phyloP scores from a whole-genome alignment of 53 echinoderm and acorn worm genomes.

The Holothuria scabra region DNA sequence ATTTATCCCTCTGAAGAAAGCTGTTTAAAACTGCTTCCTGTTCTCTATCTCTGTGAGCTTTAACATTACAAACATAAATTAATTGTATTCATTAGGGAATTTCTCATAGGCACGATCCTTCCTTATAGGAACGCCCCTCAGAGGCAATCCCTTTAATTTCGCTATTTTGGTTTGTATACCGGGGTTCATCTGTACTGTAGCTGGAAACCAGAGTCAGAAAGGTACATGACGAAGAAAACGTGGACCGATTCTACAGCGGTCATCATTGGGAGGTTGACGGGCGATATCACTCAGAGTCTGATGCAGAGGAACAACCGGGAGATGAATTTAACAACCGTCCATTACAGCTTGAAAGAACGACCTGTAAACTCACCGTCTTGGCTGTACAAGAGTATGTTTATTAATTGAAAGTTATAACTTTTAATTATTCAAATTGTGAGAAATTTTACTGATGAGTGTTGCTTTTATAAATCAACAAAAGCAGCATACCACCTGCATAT shows the following conservation, averaged over 20 bases:
- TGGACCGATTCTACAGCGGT: slow-evolving; percentile 75
- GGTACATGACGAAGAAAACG: slow-evolving; percentile 40
- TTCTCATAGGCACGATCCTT: not conserved
- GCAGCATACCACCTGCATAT: too few species aligned
- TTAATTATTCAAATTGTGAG: too few species aligned
- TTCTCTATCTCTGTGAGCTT: too few species aligned
- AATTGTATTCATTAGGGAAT: too few species aligned
- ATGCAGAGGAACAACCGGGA: slow-evolving; percentile 17
- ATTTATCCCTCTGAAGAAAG: too few species aligned
- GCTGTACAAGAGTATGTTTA: slow-evolving; percentile 84
- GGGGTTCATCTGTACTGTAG: too few species aligned
- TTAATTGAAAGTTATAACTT: too few species aligned
- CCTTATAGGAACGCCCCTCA: not conserved
- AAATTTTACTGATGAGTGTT: too few species aligned
- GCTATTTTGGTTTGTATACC: not conserved
- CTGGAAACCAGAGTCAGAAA: slow-evolving; percentile 15
- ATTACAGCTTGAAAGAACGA: slow-evolving; percentile 71
- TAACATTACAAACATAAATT: too few species aligned
- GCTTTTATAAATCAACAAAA: too few species aligned
- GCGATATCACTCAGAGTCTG: slow-evolving; percentile 23
- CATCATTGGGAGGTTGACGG: slow-evolving; percentile 91
- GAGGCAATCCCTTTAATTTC: not conserved
- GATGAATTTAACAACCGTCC: slow-evolving; percentile 43
- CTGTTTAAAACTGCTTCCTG: too few species aligned
- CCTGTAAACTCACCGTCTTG: slow-evolving; percentile 76